Base-by-base conservation (phyloP, 35 echinoderm and acorn worm genomes). In the Apostichopus parvimensis region DNA sequence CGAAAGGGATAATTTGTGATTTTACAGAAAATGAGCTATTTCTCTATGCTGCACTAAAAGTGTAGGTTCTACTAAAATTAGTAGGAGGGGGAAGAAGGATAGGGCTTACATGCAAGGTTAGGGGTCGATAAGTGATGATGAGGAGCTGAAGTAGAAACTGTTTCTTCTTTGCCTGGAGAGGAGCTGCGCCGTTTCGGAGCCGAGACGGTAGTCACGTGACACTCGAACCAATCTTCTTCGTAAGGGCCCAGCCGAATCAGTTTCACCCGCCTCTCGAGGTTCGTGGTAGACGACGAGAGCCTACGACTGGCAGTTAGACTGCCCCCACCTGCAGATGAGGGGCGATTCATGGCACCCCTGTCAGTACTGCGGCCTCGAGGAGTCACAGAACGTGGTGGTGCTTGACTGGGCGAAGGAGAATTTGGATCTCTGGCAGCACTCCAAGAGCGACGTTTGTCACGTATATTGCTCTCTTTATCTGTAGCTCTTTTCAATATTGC, bases 21-120 rank as follows among this genome's bases (percentile, higher is more conserved):
- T 75, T 75, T 20, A 75, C 21, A 75, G 15, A 75, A 18, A 20
- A 18, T 18, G 17, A 75, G 71, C 71, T 75, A 75, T 22, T 75
- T 8, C 6, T 75, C 71, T 75, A 75, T 75, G 71, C 71, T 84
- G 54, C 21, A 59, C 81, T 84, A 72, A 26, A 72, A 34, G 68
- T 68, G 9, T 83, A 58, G 12, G 71, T 20, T 72, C 86, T 75
- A 68, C 60, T 52, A 88, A 75, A 88, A 79, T 91, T 91, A 91
- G 89, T 91, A 91, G 76, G 89, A 78, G 89, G 73, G 73, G 89
- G 89, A 73, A 34, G 24, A 75, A 66, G 86, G 89, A 66, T n/a
- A 52, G 89, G 89, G 89, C 89, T 91, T 91, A 91, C 89, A 91
- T 91, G 89, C 89, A 79, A 91, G 89, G 89, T 91, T 91, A 91